Conservation (phyloP, 2,888 invertebrate species). For the Melanotus villosus region DNA sequence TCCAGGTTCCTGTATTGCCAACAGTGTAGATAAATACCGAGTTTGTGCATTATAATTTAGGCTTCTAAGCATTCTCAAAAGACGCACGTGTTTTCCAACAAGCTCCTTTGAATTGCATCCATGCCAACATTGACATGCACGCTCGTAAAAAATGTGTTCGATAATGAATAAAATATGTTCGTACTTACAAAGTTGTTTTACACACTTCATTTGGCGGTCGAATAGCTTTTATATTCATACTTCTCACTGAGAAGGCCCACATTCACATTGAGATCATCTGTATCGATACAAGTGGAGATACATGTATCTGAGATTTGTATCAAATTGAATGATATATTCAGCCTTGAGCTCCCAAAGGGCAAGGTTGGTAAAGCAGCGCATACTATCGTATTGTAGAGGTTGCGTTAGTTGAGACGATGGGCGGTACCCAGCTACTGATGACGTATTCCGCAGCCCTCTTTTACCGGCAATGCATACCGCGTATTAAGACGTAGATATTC, state of each 20-base stretch:
- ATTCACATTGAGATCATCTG: too few species aligned
- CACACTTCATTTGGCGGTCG: not conserved
- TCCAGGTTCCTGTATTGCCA: not conserved
- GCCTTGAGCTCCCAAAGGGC: too few species aligned
- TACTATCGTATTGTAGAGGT: too few species aligned
- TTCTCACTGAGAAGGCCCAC: not conserved
- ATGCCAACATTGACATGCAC: not conserved
- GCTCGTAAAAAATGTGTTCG: not conserved
- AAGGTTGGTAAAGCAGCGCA: too few species aligned
- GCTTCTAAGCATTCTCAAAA: not conserved
- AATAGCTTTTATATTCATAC: not conserved
- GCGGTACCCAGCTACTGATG: too few species aligned
- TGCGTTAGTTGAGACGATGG: too few species aligned
- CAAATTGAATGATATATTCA: too few species aligned
- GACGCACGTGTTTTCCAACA: not conserved
- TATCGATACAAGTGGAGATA: too few species aligned
- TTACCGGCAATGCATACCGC: too few species aligned
- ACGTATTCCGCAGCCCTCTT: too few species aligned
- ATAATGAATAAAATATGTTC: not conserved
- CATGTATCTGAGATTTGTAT: too few species aligned
- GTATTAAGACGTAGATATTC: too few species aligned
- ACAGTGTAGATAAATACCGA: not conserved
- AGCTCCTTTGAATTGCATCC: not conserved
- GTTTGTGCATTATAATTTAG: constrained; percentile 6
- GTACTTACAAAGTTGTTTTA: not conserved